Evolutionary conservation across 1,140 invertebrate species (phyloP).

Genomic region (Orchestia grillus): DNA sequence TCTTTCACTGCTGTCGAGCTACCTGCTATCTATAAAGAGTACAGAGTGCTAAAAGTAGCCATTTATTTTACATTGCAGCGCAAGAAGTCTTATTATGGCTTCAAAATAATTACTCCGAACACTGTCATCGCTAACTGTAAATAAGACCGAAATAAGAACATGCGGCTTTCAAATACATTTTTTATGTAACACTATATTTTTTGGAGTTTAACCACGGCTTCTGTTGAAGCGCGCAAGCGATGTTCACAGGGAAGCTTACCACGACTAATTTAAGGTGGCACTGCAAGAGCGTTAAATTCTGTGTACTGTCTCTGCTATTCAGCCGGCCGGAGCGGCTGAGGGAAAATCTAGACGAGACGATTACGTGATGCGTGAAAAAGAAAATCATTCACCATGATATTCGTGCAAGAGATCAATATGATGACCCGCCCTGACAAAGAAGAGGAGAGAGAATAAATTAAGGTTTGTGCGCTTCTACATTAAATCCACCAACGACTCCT

Average conservation of each 20-base stretch:
- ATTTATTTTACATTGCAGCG: background rate
- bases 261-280: background rate
- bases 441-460: background rate
- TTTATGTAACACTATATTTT: background rate
- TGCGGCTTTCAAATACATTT: too few relatives aligned
- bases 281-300: background rate
- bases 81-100: background rate
- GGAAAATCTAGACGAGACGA: background rate
- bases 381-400: background rate
- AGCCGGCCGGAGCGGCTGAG: background rate
- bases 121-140: background rate
- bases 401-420: background rate
- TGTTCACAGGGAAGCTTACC: background rate
- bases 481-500: too few relatives aligned
- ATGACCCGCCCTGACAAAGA: background rate
- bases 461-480: too few relatives aligned
- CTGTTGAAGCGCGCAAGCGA: background rate
- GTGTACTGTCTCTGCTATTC: background rate
- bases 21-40: background rate
- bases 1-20: background rate
- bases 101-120: background rate
- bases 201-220: background rate
- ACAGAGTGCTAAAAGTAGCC: too few relatives aligned
- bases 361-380: background rate
- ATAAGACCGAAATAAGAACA: too few relatives aligned